Evolutionary conservation across 1,140 invertebrate species (phyloP).

Genomic region (Geopemphigus sp.): DNA sequence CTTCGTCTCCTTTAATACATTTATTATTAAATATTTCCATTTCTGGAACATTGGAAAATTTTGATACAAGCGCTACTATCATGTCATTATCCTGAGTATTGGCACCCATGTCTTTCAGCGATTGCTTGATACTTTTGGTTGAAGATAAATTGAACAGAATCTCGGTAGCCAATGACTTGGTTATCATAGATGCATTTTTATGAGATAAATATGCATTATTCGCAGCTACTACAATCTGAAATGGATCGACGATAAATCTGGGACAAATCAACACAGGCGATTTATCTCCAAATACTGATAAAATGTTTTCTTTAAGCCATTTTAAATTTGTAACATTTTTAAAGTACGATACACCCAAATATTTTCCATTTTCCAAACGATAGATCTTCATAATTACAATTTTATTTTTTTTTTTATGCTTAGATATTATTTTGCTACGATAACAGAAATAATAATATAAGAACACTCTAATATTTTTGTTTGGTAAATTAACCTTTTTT

Average conservation of each 20-base stretch:
- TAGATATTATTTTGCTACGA: too few relatives aligned
- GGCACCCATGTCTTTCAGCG: constrained; percentile 66
- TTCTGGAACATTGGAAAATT: constrained; percentile 41
- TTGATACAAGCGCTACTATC: constrained; percentile 60
- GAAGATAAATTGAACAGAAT: constrained; percentile 68
- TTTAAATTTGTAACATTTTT: constrained; percentile 28
- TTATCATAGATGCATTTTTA: constrained; percentile 60
- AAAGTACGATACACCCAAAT: constrained; percentile 38
- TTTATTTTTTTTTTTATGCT: too few relatives aligned
- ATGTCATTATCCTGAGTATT: constrained; percentile 60
- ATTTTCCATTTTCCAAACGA: constrained; percentile 20
- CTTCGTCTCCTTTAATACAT: constrained; percentile 58
- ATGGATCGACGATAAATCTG: constrained; percentile 62
- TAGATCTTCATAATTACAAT: constrained; percentile 1
- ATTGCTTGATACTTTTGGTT: constrained; percentile 67
- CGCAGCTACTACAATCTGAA: constrained; percentile 67
- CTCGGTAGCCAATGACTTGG: constrained; percentile 66
- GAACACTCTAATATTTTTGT: too few relatives aligned
- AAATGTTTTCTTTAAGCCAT: constrained; percentile 28
- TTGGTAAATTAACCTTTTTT: too few relatives aligned
- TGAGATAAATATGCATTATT: constrained; percentile 65
- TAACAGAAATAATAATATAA: too few relatives aligned
- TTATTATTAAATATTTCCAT: constrained; percentile 46
- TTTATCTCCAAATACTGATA: constrained; percentile 1
- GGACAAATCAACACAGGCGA: constrained; percentile 62